These are phyloP conservation scores for Acheta domesticus DNA, from an alignment of 2,888 invertebrate genomes.

Conservation along the genomic window DNA sequence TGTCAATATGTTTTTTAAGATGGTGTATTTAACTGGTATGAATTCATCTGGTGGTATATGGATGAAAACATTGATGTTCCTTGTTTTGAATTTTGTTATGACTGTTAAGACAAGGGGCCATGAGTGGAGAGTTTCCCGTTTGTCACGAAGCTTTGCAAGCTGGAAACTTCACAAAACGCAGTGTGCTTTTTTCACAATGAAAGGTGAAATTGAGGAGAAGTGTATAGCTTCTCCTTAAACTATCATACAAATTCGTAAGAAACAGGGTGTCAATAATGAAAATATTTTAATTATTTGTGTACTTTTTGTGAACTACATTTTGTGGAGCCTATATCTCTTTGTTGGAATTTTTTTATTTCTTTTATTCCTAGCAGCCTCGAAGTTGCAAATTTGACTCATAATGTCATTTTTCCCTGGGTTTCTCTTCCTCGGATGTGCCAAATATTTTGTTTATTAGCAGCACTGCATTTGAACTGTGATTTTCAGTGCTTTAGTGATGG, in stretches of 20 bases:
- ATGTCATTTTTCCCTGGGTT: constrained; percentile 26
- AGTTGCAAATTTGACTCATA: background rate
- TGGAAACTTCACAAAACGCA: background rate
- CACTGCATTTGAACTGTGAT: constrained; percentile 33
- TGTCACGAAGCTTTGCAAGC: background rate
- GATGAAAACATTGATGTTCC: constrained; percentile 12
- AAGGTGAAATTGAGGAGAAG: background rate
- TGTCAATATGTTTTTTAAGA: constrained; percentile 3
- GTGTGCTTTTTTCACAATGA: background rate
- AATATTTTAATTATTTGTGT: background rate
- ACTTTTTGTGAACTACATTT: too few species aligned
- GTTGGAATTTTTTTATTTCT: background rate
- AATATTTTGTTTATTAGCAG: constrained; percentile 31
- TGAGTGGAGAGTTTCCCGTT: background rate
- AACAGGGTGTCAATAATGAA: constrained; percentile 8
- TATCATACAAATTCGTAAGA: background rate
- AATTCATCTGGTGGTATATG: background rate
- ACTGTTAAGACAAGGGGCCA: constrained; percentile 4
- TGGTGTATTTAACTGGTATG: background rate
- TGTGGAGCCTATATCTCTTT: background rate
- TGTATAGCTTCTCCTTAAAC: background rate
- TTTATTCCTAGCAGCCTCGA: background rate
- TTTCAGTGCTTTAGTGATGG: constrained; percentile 29
- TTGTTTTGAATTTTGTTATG: constrained; percentile 12
- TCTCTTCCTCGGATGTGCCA: constrained; percentile 32